Evolutionary conservation across 64 coral and sea anemone genomes (phyloP), one percentile per base, ranked within the genome.

Genomic region (Acropora yongei): DNA sequence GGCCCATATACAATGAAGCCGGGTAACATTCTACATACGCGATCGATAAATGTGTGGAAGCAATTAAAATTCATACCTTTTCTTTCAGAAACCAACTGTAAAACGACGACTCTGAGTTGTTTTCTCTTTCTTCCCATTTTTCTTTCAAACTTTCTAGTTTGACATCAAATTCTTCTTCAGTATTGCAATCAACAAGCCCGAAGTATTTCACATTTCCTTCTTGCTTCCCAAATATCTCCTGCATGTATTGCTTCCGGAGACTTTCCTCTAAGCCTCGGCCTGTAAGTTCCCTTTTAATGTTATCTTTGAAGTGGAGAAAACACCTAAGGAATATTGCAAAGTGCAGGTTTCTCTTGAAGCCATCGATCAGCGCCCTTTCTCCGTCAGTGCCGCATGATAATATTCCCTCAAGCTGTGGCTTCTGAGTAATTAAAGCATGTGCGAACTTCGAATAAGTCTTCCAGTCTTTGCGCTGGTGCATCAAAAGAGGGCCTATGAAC

Each of bases 381-480:
- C 68, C 73, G 71, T 88, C 86, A 72, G 86, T 88, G 60, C 86
- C 86, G 46, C 68, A 88, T 74, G 86, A 72, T 49, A 88, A 47
- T 17, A 88, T 57, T 13, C 86, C 86, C 65, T 88, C 73, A 17
- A 88, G 86, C 41, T 43, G 58, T 47, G 11, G 45, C 19, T n/a
- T 79, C 49, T 74, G 12, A 66, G 72, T 78, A 5, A 48, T 66
- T 14, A 89, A 73, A 57, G 40, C 14, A 78, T 89, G 73, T 17
- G 90, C 90, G 71, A 91, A 84, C 65, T 71, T 65, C 19, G 79
- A 72, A 49, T 84, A 91, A 12, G 80, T 84, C 19, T 84, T 84
- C 91, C 75, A 87, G 49, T 93, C 82, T 72, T 93, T 93, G 39
- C 19, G 72, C 42, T 93, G 91, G 74, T 93, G 83, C 91, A 93